These are phyloP conservation scores for Mya arenaria DNA, from an alignment of 1,140 invertebrate species.

Conservation along the genomic window DNA sequence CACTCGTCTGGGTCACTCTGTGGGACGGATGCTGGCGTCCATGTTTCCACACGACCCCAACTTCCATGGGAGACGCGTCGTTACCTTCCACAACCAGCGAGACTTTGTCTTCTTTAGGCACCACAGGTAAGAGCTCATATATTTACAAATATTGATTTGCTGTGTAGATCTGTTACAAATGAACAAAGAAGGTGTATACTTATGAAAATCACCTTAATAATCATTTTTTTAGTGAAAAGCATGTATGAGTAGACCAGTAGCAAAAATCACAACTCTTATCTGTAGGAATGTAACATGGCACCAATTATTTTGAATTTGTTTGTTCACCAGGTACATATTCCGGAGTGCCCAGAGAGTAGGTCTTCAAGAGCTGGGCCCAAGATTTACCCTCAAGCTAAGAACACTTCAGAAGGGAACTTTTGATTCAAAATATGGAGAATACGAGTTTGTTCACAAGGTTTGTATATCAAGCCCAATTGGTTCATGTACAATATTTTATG, in stretches of 20 bases:
- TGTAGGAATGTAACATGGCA: no score
- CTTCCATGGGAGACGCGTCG: constrained; percentile 94
- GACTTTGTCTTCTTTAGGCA: constrained; percentile 99
- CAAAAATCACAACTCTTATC: no score
- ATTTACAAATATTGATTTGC: no score
- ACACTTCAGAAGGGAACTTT: constrained; percentile 98
- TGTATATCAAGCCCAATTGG: no score
- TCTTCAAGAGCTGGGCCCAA: constrained; percentile 96
- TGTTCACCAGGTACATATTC: constrained; percentile 92
- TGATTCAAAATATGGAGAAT: constrained; percentile 97
- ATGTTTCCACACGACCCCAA: constrained; percentile 98
- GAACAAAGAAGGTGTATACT: no score
- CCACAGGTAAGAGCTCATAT: constrained; percentile 88
- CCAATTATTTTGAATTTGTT: no score
- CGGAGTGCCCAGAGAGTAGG: constrained; percentile 90
- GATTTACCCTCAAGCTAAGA: constrained; percentile 95
- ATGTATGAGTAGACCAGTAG: no score
- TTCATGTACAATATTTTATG: no score
- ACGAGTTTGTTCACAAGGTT: constrained; percentile 97
- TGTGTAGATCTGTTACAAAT: no score
- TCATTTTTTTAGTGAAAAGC: no score
- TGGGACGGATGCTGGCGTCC: constrained; percentile 96
- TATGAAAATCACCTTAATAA: no score
- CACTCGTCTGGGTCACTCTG: constrained; percentile 93
- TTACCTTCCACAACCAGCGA: constrained; percentile 99